Evolutionary conservation across 2,113 vertebrate species (phyloP).

Genomic region (Myotis davidii): DNA sequence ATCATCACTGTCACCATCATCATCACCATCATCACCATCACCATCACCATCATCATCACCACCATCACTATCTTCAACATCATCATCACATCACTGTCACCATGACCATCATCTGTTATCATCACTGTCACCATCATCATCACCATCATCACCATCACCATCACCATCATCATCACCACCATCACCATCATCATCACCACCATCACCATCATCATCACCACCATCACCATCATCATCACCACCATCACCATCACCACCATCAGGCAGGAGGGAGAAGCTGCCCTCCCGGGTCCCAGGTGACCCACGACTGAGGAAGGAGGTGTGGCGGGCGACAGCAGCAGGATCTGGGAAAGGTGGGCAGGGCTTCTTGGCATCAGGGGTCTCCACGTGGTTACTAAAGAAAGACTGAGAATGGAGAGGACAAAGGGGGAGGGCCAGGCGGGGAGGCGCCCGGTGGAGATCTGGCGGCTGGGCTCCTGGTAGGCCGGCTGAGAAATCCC

Average conservation of each 20-base stretch:
- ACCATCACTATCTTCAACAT: rapidly evolving
- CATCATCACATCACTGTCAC: too few species aligned
- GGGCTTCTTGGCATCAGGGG: rapidly evolving
- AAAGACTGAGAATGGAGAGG: background rate
- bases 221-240: rapidly evolving
- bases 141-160: background rate
- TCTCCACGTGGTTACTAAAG: background rate
- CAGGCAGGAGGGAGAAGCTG: background rate
- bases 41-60: rapidly evolving
- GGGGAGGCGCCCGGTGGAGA: background rate
- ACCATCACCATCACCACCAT: background rate
- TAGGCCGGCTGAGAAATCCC: background rate
- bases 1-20: rapidly evolving
- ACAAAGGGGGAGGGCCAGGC: rapidly evolving
- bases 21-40: background rate
- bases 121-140: rapidly evolving
- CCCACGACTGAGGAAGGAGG: background rate
- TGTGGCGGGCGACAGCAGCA: rapidly evolving
- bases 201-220: rapidly evolving
- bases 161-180: rapidly evolving
- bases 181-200: rapidly evolving
- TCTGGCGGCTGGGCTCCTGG: background rate
- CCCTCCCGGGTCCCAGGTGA: rapidly evolving
- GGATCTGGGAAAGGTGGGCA: background rate
- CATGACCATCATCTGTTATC: too few species aligned